These are phyloP conservation scores for Hydriomena furcata DNA, from an alignment of 2,888 invertebrate species.

Conservation along the genomic window DNA sequence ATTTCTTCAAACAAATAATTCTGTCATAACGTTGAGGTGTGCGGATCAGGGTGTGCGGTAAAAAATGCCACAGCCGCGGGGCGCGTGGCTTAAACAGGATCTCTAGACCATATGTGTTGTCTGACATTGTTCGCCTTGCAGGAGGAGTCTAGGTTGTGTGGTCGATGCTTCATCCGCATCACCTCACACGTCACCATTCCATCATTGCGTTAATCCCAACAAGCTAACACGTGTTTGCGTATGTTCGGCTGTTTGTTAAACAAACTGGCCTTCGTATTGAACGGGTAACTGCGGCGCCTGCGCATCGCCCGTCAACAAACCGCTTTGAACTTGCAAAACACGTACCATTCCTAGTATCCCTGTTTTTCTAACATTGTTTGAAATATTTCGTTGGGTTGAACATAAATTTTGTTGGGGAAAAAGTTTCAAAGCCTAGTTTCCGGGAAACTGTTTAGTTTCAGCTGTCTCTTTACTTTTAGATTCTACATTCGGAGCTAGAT, in stretches of 20 bases:
- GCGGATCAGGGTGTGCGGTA: too few relatives aligned
- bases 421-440: slow-evolving; percentile 16
- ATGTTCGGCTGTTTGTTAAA: slow-evolving; percentile 33
- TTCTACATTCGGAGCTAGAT: neutral
- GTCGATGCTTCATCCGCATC: too few relatives aligned
- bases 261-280: slow-evolving; percentile 25
- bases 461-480: neutral
- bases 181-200: neutral
- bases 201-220: slow-evolving; percentile 3
- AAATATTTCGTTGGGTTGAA: slow-evolving; percentile 18
- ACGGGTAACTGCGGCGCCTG: slow-evolving; percentile 33
- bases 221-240: slow-evolving; percentile 27
- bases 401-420: slow-evolving; percentile 20
- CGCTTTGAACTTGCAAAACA: slow-evolving; percentile 44
- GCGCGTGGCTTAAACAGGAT: too few relatives aligned
- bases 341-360: slow-evolving; percentile 22
- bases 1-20: too few relatives aligned
- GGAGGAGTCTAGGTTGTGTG: too few relatives aligned
- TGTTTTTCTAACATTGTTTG: slow-evolving; percentile 20
- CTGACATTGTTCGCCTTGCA: too few relatives aligned
- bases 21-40: too few relatives aligned
- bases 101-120: too few relatives aligned
- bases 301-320: slow-evolving; percentile 41
- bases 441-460: slow-evolving; percentile 5
- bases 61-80: too few relatives aligned